Evolutionary conservation across 2,113 vertebrate genomes (phyloP), one percentile per base, ranked within the genome.

Genomic region (Garra rufa): DNA sequence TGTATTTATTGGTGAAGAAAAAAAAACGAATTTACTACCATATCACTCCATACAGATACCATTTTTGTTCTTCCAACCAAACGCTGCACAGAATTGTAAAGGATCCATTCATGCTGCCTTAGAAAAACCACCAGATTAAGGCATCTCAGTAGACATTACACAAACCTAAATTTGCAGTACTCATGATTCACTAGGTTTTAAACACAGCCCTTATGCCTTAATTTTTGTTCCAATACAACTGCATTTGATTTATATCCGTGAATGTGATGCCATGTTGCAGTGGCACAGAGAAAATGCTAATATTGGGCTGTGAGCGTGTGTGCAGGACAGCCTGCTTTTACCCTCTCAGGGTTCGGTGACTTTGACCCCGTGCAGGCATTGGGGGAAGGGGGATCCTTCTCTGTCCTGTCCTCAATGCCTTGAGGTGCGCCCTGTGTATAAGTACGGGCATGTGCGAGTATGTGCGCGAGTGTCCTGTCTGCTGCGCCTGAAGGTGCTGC

Each of bases 401-500:
- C 88, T 86, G 87, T 92, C 89, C 89, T 87, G 87, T 85, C 84
- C 83, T 78, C 87, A 89, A 46, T 88, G 92, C 89, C 91, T 89
- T 86, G 65, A n/a, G 85, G 67, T 65, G 71, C 19, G 17, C 65
- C 82, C 73, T 50, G 84, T 75, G 77, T 71, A 24, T 48, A 21
- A 8, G 61, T 46, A 50, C 9, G 59, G 15, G 81, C 21, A 77
- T 50, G 46, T n/a, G 61, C 30, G 71, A 77, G 87, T 86, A 87
- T 92, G 71, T 50, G 46, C 28, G 61, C 30, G 71, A 77, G 87
- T 87, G 87, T 92, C 89, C 89, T 87, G 88, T 87, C 85, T 83
- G 74, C 87, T 90, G 44, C 80, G 92, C 90, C 91, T 88, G 86
- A 86, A 92, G 91, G 89, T 88, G 86, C 88, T 50, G 50, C 43